Evolutionary conservation across 2,888 invertebrate species (phyloP), one percentile per base, ranked within the genome.

Genomic region (Serrognathus titanus): DNA sequence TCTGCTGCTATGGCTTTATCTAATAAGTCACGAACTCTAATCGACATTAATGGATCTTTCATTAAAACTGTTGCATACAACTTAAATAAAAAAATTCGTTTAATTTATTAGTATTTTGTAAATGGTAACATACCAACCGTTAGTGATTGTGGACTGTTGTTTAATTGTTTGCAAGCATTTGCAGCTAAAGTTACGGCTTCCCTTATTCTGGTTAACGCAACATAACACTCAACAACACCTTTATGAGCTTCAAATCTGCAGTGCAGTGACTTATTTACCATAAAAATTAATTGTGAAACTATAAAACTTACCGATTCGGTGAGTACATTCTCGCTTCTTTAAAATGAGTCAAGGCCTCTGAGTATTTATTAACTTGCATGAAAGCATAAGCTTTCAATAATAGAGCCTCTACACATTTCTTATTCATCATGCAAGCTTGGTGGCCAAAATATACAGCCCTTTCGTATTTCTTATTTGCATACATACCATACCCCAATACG

Each of bases 161-260:
- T 88, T 48, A 90, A 80, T 60, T 86, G 84, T 67, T 88, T 87
- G 54, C 88, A 86, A 48, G 89, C 87, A 71, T 84, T 83, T 12
- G 85, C 83, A 1, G 90, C 90, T 70, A 87, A 83, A 9, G 85
- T 83, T 9, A 88, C 81, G 0, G 91, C 92, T 70, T 92, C 92
- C 68, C 88, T 80, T 31, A 84, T 76, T 53, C 90, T 80, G 63
- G 86, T 84, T 71, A 85, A 79, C 1, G 85, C 84, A 40, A 89
- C 76, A 68, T 90, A 90, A 71, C 88, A 86, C 63, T 89, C 87
- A 2, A 90, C 86, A 31, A 92, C 73, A n/a, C 90, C 90, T 75
- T 88, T 86, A 71, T 91, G 87, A 1, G 88, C 83, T 71, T 92
- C 92, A 72, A 83, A 88, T 59, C 88, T 40, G 7, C 11, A 13